Conservation (phyloP, 2,888 invertebrate species). For the Scaptomyza polygonia region DNA sequence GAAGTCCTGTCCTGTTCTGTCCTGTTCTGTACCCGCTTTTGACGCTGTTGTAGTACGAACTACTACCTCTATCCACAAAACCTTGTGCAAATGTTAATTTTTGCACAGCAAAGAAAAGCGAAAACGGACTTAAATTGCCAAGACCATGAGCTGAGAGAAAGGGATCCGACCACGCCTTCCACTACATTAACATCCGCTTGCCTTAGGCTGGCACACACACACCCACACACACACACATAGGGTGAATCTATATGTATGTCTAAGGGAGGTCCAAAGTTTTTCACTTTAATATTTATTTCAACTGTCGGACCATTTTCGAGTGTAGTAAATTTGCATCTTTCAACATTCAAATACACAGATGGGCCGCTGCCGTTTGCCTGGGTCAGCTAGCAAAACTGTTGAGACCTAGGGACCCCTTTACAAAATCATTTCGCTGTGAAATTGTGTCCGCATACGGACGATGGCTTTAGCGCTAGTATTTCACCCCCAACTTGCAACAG, state of each 20-base stretch:
- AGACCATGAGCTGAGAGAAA: conserved; percentile 12
- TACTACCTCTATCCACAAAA: conserved; percentile 50
- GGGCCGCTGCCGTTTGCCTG: conserved; percentile 25
- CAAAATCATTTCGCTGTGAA: conserved; percentile 75
- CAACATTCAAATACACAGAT: conserved; percentile 68
- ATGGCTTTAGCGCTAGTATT: conserved; percentile 15
- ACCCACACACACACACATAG: conserved; percentile 16
- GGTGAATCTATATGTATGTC: neutral
- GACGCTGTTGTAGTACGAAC: neutral
- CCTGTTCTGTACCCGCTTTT: neutral
- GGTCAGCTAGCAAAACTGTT: conserved; percentile 35
- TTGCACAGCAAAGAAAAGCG: conserved; percentile 47
- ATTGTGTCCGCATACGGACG: conserved; percentile 66
- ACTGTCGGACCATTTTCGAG: conserved; percentile 68
- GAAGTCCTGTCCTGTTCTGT: conserved; percentile 20
- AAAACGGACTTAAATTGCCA: conserved; percentile 40
- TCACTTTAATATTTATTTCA: conserved; percentile 79
- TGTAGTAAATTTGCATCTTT: conserved; percentile 78
- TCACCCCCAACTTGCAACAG: conserved; percentile 13
- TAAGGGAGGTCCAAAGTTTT: conserved; percentile 48
- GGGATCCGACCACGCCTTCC: conserved; percentile 34
- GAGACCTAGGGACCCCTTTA: conserved; percentile 54
- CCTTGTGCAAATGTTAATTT: conserved; percentile 76
- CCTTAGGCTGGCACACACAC: conserved; percentile 33
- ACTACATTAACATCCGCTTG: conserved; percentile 39